Evolutionary conservation across 2,888 invertebrate species (phyloP), one percentile per base, ranked within the genome.

Genomic region (Diploptera punctata): DNA sequence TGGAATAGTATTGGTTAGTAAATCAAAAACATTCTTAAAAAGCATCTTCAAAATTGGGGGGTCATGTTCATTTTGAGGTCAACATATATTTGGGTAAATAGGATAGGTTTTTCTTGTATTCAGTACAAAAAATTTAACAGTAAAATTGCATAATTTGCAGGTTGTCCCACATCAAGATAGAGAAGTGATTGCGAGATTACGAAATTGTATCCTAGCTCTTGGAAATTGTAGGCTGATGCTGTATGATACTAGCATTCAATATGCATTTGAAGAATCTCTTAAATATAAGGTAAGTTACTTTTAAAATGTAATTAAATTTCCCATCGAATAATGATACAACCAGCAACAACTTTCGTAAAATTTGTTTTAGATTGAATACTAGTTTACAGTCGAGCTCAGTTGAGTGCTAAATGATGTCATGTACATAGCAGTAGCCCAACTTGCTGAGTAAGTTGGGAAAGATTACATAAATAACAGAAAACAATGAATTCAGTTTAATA

Each of bases 161-260:
- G 87, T 89, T 13, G 88, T 98, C 21, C 86, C 89, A 7, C 85
- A 86, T 69, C 83, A 87, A 0, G 94, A 94, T 77, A 87, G 98
- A 69, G 93, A 95, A 83, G 90, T 91, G n/a, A 95, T 99, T 80
- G 91, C 92, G 0, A 87, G 99, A 72, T 83, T 98, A 26, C 89
- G 93, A 70, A 98, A 98, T 83, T 97, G 97, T 81, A 92, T 99
- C 75, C 83, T 93, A 61, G 93, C 95, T 0, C 84, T 99, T 70
- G 92, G 94, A 0, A 90, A 93, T 26, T 93, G 94, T 76, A 93
- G 94, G 80, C 92, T 98, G 84, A 91, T 95, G 87, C 84, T 99
- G 1, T 97, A 92, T 78, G 97, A 98, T 80, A 96, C 97, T 0
- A 96, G 95, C 79, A 93, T 98, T 61, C 88, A 93, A 77, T 94